Evolutionary conservation across 2,888 invertebrate species (phyloP), one percentile per base, ranked within the genome.

Genomic region (Dorcus hopei): DNA sequence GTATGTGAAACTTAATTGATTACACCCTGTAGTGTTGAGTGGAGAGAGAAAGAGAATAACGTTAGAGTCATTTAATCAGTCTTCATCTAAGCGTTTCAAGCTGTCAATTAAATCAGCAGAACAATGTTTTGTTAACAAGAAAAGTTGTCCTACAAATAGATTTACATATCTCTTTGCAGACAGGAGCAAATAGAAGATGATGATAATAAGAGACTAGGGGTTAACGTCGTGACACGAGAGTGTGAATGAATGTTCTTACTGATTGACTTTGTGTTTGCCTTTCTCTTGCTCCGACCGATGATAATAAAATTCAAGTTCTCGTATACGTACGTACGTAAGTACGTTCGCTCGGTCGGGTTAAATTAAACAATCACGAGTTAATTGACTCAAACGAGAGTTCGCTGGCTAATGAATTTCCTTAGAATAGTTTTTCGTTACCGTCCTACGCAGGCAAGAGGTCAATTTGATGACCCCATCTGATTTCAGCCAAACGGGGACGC

Each of bases 391-490:
- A 47, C 42, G 47, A 54, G 39, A 11, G 38, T 26, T 33, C n/a
- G 2, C 54, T 19, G 38, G 41, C 40, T 49, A 55, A 55, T 49
- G 49, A 49, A 55, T 55, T 55, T 55, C 14, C 26, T 11, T 3
- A 23, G 48, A 49, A 16, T 33, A 11, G 38, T 16, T 55, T 55
- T 49, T 41, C 49, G 38, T 26, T 19, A 55, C 55, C 33, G 42
- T 55, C 43, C 43, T 39, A 26, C 39, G 40, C 11, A 26, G 38
- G 6, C 3, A 19, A 26, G 43, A 49, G 55, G 55, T 55, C 49
- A 55, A 55, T 43, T 38, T 38, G 55, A 42, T 55, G 55, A 55
- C 55, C 55, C 41, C 47, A 8, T 14, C 39, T 23, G 57, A 52
- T 57, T 52, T 39, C 52, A 9, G n/a, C 38, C 41, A 39, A 49